phyloP scores from a whole-genome alignment of 2,888 invertebrate species.

The Melikaiella ostensackeni region DNA sequence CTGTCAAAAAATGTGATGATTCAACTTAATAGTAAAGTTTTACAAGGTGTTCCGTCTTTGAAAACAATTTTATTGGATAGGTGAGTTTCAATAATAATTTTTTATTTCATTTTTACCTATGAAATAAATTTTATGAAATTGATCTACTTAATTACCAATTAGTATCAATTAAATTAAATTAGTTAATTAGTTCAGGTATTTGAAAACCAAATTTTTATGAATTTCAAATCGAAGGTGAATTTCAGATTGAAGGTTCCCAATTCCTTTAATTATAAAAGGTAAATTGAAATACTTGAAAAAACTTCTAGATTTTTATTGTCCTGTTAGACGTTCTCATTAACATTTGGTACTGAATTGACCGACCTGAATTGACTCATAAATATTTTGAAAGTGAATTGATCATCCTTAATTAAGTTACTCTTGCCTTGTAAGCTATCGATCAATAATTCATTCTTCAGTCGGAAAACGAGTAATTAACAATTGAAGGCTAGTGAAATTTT shows the following conservation, averaged over 20 bases:
- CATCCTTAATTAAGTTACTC: not conserved
- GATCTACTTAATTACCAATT: no score
- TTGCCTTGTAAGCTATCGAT: not conserved
- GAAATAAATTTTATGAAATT: no score
- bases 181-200: no score
- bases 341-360: not conserved
- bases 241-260: no score
- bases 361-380: slow-evolving; percentile 1
- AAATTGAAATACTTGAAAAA: no score
- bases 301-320: not conserved
- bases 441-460: not conserved
- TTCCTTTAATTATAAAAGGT: no score
- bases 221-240: no score
- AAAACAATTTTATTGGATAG: slow-evolving; percentile 60
- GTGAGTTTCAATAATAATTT: slow-evolving; percentile 53
- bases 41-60: slow-evolving; percentile 57
- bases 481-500: not conserved
- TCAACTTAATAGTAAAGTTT: slow-evolving; percentile 57
- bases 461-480: not conserved
- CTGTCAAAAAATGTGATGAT: slow-evolving; percentile 69
- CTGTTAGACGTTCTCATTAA: not conserved
- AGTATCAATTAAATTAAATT: no score
- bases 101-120: no score
- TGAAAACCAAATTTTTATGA: no score
- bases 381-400: not conserved